These are phyloP conservation scores for Indicator indicator DNA, from an alignment of 2,113 vertebrate species.

Conservation along the genomic window DNA sequence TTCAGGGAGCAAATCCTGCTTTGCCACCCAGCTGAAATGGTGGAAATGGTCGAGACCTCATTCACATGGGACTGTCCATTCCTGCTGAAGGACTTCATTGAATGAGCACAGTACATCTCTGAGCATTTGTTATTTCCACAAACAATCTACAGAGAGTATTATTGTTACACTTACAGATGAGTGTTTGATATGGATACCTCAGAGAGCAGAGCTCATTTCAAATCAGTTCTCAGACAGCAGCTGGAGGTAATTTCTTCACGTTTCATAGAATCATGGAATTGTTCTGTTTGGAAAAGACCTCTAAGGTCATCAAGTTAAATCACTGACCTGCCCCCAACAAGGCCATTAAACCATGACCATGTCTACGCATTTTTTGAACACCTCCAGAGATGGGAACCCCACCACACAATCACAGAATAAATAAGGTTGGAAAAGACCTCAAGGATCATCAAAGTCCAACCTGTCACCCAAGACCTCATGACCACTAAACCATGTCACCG, in stretches of 20 bases:
- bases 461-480: too few species aligned
- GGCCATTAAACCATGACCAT: too few species aligned
- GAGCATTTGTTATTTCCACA: not conserved
- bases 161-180: not conserved
- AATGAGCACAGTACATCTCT: not conserved
- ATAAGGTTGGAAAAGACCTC: too few species aligned
- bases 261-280: too few species aligned
- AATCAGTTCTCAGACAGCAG: not conserved
- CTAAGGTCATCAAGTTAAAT: too few species aligned
- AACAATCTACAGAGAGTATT: not conserved
- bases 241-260: not conserved
- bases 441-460: too few species aligned
- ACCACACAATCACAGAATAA: too few species aligned
- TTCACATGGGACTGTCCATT: fast-evolving
- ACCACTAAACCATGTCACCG: too few species aligned
- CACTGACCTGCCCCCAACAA: too few species aligned
- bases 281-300: too few species aligned
- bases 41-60: not conserved
- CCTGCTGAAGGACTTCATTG: not conserved
- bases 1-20: not conserved
- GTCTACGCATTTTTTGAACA: too few species aligned
- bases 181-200: not conserved
- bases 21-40: not conserved
- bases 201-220: not conserved
- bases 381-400: too few species aligned